Evolutionary conservation across 1,140 invertebrate genomes (phyloP).

Genomic region (Ericerus pela): DNA sequence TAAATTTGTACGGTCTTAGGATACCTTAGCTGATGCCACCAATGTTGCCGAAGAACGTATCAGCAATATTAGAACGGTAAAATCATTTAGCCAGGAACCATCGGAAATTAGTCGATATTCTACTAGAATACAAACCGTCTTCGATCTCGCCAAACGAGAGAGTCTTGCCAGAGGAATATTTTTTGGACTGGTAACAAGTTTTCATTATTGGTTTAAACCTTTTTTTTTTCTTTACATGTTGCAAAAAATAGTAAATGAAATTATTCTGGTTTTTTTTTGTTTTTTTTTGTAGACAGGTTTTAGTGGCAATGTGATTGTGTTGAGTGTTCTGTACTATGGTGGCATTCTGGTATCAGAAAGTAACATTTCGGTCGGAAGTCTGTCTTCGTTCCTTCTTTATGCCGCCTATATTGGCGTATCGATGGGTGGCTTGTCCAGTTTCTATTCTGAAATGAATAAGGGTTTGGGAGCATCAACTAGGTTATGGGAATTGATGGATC

Average conservation of each 20-base stretch:
- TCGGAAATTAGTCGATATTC: slow-evolving; percentile 58
- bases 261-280: slow-evolving; percentile 5
- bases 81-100: slow-evolving; percentile 75
- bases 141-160: slow-evolving; percentile 72
- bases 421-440: slow-evolving; percentile 67
- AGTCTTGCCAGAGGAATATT: slow-evolving; percentile 73
- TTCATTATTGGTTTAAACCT: neutral
- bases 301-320: slow-evolving; percentile 79
- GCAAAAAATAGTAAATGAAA: neutral
- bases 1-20: slow-evolving; percentile 37
- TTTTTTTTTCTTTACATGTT: neutral
- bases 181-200: slow-evolving; percentile 64
- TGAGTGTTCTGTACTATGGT: slow-evolving; percentile 87
- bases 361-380: slow-evolving; percentile 68
- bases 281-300: slow-evolving; percentile 60
- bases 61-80: slow-evolving; percentile 84
- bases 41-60: slow-evolving; percentile 85
- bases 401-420: slow-evolving; percentile 85
- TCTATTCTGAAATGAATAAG: slow-evolving; percentile 86
- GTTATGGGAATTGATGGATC: slow-evolving; percentile 79
- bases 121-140: slow-evolving; percentile 51
- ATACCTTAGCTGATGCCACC: slow-evolving; percentile 65
- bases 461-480: slow-evolving; percentile 78
- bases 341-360: slow-evolving; percentile 71
- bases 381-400: slow-evolving; percentile 84